Percentiles rank a stretch among this genome's conserved stretches.
phyloP scores from a whole-genome alignment of 2,797 vertebrate genomes.

The Chlorospingus flavigularis region DNA sequence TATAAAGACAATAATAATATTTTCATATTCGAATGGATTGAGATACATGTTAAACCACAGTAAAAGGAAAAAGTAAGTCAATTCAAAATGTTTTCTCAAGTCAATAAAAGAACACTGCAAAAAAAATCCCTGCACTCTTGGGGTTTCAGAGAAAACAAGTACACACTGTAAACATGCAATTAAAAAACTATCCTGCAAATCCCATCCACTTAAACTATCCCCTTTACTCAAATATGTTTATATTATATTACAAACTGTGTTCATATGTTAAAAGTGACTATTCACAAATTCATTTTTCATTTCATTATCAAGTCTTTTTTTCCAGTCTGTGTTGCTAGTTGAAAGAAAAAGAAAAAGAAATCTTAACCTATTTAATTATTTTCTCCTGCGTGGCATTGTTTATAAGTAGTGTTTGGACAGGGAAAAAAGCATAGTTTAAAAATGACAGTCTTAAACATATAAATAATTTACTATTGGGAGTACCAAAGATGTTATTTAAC shows the following conservation, averaged over 20 bases:
- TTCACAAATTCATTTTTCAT: conserved; percentile 33
- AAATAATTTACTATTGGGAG: conserved; percentile 57
- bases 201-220: conserved; percentile 33
- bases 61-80: conserved; percentile 54
- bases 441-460: conserved; percentile 41
- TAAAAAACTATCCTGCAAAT: conserved; percentile 26
- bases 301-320: not conserved
- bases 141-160: conserved; percentile 58
- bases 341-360: not conserved
- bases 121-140: conserved; percentile 25
- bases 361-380: conserved; percentile 25
- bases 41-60: conserved; percentile 62
- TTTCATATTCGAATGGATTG: conserved; percentile 72
- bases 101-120: conserved; percentile 54
- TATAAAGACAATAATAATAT: conserved; percentile 79
- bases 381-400: conserved; percentile 49
- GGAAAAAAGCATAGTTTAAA: conserved; percentile 51
- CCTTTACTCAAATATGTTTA: conserved; percentile 39
- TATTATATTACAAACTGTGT: conserved; percentile 15
- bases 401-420: conserved; percentile 31
- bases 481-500: conserved; percentile 48
- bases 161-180: conserved; percentile 15
- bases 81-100: conserved; percentile 73
- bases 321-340: not conserved
- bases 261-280: conserved; percentile 24